Percentiles rank a stretch among this genome's conserved stretches.
Evolutionary conservation across 1,140 invertebrate species (phyloP).

Genomic region (Drosophila pseudoananassae): DNA sequence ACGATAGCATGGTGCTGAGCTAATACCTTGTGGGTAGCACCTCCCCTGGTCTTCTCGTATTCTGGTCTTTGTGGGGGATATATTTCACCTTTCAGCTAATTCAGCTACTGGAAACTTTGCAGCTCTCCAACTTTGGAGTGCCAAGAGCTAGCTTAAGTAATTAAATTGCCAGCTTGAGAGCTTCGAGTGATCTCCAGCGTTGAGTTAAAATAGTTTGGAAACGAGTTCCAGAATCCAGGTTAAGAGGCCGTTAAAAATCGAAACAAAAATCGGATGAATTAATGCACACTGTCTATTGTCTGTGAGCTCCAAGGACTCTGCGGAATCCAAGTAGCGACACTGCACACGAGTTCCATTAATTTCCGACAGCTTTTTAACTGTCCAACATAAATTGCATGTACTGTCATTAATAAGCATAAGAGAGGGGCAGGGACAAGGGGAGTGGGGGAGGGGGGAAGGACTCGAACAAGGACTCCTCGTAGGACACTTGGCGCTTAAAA

Average conservation of each 20-base stretch:
- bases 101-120: conserved; percentile 9
- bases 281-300: no score
- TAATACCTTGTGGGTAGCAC: neutral
- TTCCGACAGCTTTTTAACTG: conserved; percentile 60
- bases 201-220: neutral
- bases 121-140: conserved; percentile 17
- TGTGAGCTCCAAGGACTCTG: no score
- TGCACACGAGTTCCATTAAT: conserved; percentile 55
- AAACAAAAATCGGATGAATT: no score
- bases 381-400: conserved; percentile 72
- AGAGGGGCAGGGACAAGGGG: no score
- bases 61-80: neutral
- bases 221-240: neutral
- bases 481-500: conserved; percentile 68
- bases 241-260: neutral
- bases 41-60: no score
- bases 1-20: neutral
- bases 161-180: conserved; percentile 20
- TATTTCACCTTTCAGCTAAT: conserved; percentile 39
- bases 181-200: neutral
- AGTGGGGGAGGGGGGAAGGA: neutral
- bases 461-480: neutral
- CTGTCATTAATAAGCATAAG: conserved; percentile 78
- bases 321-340: neutral
- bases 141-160: conserved; percentile 36